A percentile compares a stretch with the other conserved stretches of the same genome.
phyloP scores from a whole-genome alignment of 2,797 vertebrate species.

The Micromesistius poutassou region DNA sequence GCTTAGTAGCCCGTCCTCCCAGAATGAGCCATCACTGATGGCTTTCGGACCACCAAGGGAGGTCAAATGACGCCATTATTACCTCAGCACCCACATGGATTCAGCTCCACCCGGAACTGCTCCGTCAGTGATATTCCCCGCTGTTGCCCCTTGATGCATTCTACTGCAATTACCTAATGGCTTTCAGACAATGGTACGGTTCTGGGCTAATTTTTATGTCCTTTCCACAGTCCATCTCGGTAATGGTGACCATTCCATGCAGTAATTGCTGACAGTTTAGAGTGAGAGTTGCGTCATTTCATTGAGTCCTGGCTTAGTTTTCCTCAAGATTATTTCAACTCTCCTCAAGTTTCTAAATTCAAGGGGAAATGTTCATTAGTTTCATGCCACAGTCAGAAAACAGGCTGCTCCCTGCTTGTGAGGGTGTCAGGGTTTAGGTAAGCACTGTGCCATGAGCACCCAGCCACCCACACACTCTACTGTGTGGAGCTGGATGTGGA shows the following conservation, averaged over 20 bases:
- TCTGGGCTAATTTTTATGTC: slow-evolving; percentile 22
- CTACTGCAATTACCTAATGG: slow-evolving; percentile 42
- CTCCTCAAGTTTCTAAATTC: neutral
- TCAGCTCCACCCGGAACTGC: slow-evolving; percentile 29
- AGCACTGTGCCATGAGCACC: neutral
- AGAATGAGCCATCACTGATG: slow-evolving; percentile 22
- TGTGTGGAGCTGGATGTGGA: neutral
- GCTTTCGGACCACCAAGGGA: slow-evolving; percentile 34
- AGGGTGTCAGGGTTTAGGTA: neutral
- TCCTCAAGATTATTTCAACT: no score
- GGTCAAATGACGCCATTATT: slow-evolving; percentile 50
- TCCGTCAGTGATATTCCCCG: slow-evolving; percentile 37
- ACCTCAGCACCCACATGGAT: slow-evolving; percentile 43
- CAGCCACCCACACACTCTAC: no score
- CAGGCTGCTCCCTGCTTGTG: neutral
- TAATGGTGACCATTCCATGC: slow-evolving; percentile 18
- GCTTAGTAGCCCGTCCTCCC: slow-evolving; percentile 28
- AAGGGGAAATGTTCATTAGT: neutral
- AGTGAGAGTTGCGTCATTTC: slow-evolving; percentile 13
- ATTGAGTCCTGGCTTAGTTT: slow-evolving; percentile 15
- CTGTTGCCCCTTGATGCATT: slow-evolving; percentile 9
- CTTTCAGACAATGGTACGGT: no score
- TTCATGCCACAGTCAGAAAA: neutral
- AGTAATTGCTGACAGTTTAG: slow-evolving; percentile 29
- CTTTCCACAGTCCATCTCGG: slow-evolving; percentile 15